Percentiles rank a stretch among this genome's conserved stretches.
Evolutionary conservation across 2,113 vertebrate genomes (phyloP).

Genomic region (Pteronura brasiliensis): DNA sequence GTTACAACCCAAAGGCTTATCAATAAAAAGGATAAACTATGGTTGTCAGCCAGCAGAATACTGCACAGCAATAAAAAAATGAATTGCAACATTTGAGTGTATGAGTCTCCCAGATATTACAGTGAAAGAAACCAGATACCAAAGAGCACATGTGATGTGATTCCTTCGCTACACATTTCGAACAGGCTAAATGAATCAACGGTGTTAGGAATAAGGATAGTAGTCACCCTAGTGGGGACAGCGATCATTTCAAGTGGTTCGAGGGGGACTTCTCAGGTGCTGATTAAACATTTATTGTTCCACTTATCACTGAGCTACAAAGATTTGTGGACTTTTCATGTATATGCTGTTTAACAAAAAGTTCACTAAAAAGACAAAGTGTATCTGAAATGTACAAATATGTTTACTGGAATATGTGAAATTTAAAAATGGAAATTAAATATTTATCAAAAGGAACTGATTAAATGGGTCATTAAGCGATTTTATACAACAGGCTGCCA

Average conservation of each 20-base stretch:
- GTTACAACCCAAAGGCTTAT: neutral
- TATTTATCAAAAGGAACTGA: neutral
- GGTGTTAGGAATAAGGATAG: neutral
- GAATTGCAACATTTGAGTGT: neutral
- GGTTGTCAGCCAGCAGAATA: neutral
- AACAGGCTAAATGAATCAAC: neutral
- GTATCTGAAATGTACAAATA: neutral
- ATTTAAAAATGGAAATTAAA: neutral
- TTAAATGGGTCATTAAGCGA: neutral
- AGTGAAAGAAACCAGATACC: neutral
- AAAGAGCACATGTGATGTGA: neutral
- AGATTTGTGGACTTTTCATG: neutral
- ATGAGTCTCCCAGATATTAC: neutral
- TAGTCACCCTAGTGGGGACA: neutral
- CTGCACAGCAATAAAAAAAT: neutral
- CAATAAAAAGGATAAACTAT: neutral
- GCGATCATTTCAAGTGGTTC: neutral
- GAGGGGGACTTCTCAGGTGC: neutral
- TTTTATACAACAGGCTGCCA: neutral
- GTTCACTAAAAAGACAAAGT: neutral
- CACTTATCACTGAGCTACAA: neutral
- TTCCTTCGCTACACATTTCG: neutral
- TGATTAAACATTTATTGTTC: neutral
- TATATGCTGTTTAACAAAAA: neutral
- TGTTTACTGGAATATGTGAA: neutral